Base-by-base conservation (phyloP, 2,113 vertebrate species). In the Pachycephala philippinensis region DNA sequence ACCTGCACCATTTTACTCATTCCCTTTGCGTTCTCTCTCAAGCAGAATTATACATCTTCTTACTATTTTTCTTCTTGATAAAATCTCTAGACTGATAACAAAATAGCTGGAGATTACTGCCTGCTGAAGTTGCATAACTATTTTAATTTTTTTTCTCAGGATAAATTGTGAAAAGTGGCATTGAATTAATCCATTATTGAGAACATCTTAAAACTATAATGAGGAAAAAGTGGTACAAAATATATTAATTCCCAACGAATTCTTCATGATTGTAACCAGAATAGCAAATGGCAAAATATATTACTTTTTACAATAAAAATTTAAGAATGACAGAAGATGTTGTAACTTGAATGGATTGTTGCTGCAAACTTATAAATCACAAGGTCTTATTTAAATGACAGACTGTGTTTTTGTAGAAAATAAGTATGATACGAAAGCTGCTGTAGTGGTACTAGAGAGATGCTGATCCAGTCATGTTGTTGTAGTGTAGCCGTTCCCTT, bases 231-330 rank as follows among this genome's bases (percentile, higher is more conserved):
- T 92, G 63, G 94, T 96, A 96, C 87, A 97, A 98, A 97, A 97
- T 96, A 31, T 96, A 97, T 98, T 98, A 61, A 96, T 89, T 95
- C 96, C 97, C 96, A 98, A 98, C 21, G 11, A 93, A 90, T 97
- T 96, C 91, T 96, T 97, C 94, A 79, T 94, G 89, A 97, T 92
- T 95, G 92, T 95, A 96, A 98, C 89, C 89, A 97, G 96, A 98
- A 98, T 84, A 97, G 95, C 69, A 97, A 98, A 97, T 94, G 88
- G 86, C 86, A 98, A 96, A 98, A 97, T 74, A 52, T 94, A 96
- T 97, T 98, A 96, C 96, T 97, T 97, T 95, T 94, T 97, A 87
- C 94, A 97, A 97, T 97, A 97, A 98, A 98, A 98, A 97, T 82
- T 33, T 97, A 97, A 97, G 96, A 96, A 97, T 93, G 95, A 96